phyloP scores from a whole-genome alignment of 2,113 vertebrate genomes.

The Lichenostomus cassidix region DNA sequence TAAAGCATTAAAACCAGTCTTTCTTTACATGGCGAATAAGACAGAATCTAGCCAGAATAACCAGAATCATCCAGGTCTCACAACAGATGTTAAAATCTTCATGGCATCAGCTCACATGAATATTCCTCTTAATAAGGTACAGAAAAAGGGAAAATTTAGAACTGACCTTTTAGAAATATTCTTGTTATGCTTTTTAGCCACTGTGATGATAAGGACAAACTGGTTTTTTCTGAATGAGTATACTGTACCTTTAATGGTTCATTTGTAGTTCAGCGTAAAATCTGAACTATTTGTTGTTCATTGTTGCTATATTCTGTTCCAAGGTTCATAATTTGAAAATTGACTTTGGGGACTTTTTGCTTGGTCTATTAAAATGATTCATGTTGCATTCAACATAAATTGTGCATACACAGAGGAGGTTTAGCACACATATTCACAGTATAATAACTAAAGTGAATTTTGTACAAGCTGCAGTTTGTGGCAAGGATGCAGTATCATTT shows the following conservation, averaged over 20 bases:
- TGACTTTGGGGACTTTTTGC: constrained; percentile 87
- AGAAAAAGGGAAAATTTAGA: background rate
- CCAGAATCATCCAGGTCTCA: background rate
- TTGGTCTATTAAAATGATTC: constrained; percentile 97
- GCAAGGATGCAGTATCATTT: constrained; percentile 83
- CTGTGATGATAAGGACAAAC: background rate
- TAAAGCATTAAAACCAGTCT: background rate
- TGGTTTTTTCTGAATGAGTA: constrained; percentile 50
- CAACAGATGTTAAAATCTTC: background rate
- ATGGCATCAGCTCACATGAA: background rate
- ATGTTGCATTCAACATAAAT: constrained; percentile 93
- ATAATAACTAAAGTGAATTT: constrained; percentile 87
- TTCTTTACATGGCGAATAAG: background rate
- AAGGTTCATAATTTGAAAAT: constrained; percentile 90
- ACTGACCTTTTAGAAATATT: constrained; percentile 1
- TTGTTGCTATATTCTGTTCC: constrained; percentile 82
- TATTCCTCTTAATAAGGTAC: background rate
- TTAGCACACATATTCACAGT: constrained; percentile 76
- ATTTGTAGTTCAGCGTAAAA: constrained; percentile 80
- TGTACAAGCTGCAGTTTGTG: constrained; percentile 81
- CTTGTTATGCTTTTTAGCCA: background rate
- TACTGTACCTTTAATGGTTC: constrained; percentile 71
- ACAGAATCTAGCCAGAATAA: background rate
- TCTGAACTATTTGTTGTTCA: constrained; percentile 77
- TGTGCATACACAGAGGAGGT: constrained; percentile 94